Conservation (phyloP, 2,797 vertebrate species). For the Enteromius radiatus region DNA sequence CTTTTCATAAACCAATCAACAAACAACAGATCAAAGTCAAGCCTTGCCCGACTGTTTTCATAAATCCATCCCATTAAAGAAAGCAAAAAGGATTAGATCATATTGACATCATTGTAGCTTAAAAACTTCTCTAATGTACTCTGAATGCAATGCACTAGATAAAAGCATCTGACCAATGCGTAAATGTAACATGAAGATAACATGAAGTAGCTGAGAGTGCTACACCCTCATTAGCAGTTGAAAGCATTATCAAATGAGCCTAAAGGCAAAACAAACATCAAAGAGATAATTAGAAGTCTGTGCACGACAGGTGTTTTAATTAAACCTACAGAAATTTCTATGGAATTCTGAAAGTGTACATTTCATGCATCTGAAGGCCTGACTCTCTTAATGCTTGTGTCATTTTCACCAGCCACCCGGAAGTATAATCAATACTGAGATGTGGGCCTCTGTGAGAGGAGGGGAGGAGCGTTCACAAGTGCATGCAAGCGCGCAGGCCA, state of each 20-base stretch:
- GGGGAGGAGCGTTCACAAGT: background rate
- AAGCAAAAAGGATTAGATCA: background rate
- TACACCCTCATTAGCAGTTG: slow-evolving; percentile 3
- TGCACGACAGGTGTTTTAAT: background rate
- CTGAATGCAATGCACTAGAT: background rate
- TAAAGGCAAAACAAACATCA: slow-evolving; percentile 6
- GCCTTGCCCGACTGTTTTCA: background rate
- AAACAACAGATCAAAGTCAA: background rate
- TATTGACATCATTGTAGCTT: background rate
- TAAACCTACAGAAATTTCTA: slow-evolving; percentile 1
- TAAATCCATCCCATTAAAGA: background rate
- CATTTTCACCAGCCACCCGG: background rate
- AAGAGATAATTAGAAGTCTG: background rate
- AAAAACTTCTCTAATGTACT: background rate
- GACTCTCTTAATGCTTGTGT: background rate
- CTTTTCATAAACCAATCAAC: slow-evolving; percentile 9
- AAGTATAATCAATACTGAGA: slow-evolving; percentile 8
- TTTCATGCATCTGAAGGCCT: background rate
- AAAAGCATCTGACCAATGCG: background rate
- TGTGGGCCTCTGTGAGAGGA: background rate
- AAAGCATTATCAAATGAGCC: slow-evolving; percentile 30
- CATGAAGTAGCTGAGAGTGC: background rate
- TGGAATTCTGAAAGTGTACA: background rate
- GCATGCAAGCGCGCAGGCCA: background rate
- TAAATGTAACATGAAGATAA: background rate